Conservation (phyloP, 2,888 invertebrate genomes). For the Drosophila robusta region DNA sequence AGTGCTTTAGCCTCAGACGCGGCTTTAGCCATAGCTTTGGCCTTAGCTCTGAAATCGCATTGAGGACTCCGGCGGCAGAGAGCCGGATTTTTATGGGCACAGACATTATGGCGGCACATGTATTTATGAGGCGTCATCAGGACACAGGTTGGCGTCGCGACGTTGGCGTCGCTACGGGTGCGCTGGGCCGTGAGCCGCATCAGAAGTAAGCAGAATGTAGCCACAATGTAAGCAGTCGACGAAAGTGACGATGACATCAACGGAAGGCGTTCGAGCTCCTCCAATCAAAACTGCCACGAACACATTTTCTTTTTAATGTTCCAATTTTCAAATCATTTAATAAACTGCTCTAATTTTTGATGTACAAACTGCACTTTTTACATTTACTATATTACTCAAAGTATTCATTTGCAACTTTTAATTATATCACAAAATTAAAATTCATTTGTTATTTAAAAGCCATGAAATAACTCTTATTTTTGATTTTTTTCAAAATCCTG, state of each 20-base stretch:
- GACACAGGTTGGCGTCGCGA: conserved; percentile 24
- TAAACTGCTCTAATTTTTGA: too few species aligned
- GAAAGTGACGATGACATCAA: conserved; percentile 15
- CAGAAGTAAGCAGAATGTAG: conserved; percentile 37
- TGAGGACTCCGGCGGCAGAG: not conserved
- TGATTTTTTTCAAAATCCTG: too few species aligned
- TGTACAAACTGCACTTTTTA: too few species aligned
- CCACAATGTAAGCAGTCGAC: conserved; percentile 43
- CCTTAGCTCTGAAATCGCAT: conserved; percentile 37
- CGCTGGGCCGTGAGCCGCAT: conserved; percentile 28
- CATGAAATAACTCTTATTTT: too few species aligned
- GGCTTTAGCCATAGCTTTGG: not conserved
- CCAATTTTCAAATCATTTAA: not conserved
- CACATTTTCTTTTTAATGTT: too few species aligned
- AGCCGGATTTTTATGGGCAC: conserved; percentile 49
- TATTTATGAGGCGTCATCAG: conserved; percentile 52
- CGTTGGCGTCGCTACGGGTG: not conserved
- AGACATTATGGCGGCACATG: conserved; percentile 54
- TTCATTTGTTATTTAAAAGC: too few species aligned
- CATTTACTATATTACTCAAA: too few species aligned
- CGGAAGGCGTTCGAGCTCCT: conserved; percentile 6
- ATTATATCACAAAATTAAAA: too few species aligned
- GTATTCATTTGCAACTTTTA: too few species aligned
- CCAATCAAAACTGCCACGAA: not conserved
- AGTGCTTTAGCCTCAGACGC: conserved; percentile 26